Percentiles rank a stretch among this genome's conserved stretches.
These are phyloP conservation scores for Anseranas semipalmata DNA, from an alignment of 2,113 vertebrate genomes.

Conservation along the genomic window DNA sequence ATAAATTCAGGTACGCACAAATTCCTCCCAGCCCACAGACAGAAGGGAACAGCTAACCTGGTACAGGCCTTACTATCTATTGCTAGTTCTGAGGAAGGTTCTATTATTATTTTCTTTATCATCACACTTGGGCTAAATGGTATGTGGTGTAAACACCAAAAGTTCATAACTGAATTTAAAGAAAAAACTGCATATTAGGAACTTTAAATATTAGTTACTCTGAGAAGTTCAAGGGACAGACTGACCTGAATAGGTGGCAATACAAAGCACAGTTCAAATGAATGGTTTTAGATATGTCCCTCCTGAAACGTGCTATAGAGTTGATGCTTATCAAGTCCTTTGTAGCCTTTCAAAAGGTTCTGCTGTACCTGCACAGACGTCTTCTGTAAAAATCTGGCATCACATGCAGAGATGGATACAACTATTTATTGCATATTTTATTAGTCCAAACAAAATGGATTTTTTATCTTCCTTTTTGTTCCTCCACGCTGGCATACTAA, in stretches of 20 bases:
- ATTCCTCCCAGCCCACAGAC: not conserved
- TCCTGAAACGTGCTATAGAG: not conserved
- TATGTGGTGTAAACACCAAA: not conserved
- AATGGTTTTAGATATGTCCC: not conserved
- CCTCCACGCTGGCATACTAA: not conserved
- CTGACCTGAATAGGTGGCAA: not conserved
- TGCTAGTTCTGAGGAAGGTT: not conserved
- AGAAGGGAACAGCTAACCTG: not conserved
- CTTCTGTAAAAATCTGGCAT: not conserved
- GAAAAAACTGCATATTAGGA: not conserved
- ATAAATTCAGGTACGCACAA: not conserved
- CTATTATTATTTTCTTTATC: not conserved
- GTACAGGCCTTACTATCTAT: not conserved
- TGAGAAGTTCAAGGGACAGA: not conserved
- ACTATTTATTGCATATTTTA: not conserved
- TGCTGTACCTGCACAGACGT: not conserved
- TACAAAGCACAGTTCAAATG: not conserved
- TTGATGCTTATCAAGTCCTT: not conserved
- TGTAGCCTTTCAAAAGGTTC: not conserved
- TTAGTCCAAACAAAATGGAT: not conserved
- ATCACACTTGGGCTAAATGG: not conserved
- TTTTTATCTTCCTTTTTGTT: not conserved
- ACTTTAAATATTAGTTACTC: not conserved
- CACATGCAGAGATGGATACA: not conserved
- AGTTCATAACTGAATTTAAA: not conserved